Percentiles rank a stretch among this genome's conserved stretches.
Conservation (phyloP, 64 coral and sea anemone genomes). For the Stichodactyla mertensii region DNA sequence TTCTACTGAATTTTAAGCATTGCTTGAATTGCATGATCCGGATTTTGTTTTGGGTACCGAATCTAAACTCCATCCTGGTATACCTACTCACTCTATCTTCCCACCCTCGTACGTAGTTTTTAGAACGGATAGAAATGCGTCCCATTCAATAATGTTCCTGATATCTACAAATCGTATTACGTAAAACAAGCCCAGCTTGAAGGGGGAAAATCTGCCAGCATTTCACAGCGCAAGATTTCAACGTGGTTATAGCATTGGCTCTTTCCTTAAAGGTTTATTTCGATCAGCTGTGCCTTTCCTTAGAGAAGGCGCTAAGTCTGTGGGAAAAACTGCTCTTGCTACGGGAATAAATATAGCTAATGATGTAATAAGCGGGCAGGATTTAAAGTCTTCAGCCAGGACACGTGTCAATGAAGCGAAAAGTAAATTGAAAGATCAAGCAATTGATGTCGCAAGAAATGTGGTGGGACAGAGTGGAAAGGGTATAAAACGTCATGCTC, state of each 20-base stretch:
- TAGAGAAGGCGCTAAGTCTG: slow-evolving; percentile 10
- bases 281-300: slow-evolving; percentile 21
- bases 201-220: not conserved
- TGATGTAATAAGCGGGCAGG: slow-evolving; percentile 3
- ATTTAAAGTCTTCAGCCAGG: not conserved
- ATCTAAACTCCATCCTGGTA: no score
- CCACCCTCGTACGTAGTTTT: no score
- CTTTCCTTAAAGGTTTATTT: slow-evolving; percentile 19
- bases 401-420: not conserved
- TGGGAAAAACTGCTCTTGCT: slow-evolving; percentile 10
- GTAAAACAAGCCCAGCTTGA: not conserved
- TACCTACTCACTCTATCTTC: no score
- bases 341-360: not conserved
- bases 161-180: not conserved
- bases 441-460: not conserved
- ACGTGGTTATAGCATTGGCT: slow-evolving; percentile 18
- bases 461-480: not conserved
- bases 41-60: no score
- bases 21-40: no score
- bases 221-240: not conserved
- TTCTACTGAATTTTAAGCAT: no score
- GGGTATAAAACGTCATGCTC: slow-evolving; percentile 9
- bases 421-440: not conserved
- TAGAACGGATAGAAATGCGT: no score
- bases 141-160: no score